Evolutionary conservation across 2,888 invertebrate species (phyloP).

Genomic region (Drosophila barbarae): DNA sequence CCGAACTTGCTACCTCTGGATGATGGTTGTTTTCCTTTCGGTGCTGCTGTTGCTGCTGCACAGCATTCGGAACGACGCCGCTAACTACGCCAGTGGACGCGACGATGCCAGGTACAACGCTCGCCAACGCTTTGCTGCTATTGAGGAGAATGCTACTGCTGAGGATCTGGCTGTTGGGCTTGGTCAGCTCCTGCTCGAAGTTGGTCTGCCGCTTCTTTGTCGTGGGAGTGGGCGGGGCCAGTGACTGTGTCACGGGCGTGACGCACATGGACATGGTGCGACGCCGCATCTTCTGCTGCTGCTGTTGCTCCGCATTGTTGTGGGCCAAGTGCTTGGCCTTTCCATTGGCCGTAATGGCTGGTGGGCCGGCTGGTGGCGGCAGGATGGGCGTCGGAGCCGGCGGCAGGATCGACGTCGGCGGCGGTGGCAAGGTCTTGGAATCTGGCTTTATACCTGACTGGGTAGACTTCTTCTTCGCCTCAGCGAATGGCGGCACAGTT

Average conservation of each 20-base stretch:
- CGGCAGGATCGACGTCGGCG: slow-evolving; percentile 26
- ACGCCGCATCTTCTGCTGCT: slow-evolving; percentile 52
- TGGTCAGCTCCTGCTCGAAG: slow-evolving; percentile 78
- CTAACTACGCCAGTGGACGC: slow-evolving; percentile 12
- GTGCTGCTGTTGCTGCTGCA: slow-evolving; percentile 53
- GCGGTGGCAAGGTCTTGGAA: slow-evolving; percentile 24
- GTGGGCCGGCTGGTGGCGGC: neutral
- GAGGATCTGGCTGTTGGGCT: slow-evolving; percentile 64
- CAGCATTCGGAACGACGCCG: slow-evolving; percentile 15
- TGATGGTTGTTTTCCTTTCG: slow-evolving; percentile 63
- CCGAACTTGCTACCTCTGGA: slow-evolving; percentile 36
- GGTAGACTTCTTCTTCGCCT: slow-evolving; percentile 22
- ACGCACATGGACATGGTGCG: slow-evolving; percentile 68
- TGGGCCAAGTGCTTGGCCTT: slow-evolving; percentile 54
- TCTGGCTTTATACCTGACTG: slow-evolving; percentile 11
- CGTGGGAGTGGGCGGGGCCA: slow-evolving; percentile 15
- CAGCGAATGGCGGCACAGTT: slow-evolving; percentile 21
- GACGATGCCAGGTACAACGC: neutral
- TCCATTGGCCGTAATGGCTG: slow-evolving; percentile 48
- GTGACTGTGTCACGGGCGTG: slow-evolving; percentile 35
- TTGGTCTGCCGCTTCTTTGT: slow-evolving; percentile 80
- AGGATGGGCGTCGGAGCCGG: slow-evolving; percentile 21
- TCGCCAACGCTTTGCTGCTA: slow-evolving; percentile 43
- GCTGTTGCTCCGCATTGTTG: slow-evolving; percentile 20
- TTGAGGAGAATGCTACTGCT: slow-evolving; percentile 65